Evolutionary conservation across 2,888 invertebrate species (phyloP), one percentile per base, ranked within the genome.

Genomic region (Melanophora roralis): DNA sequence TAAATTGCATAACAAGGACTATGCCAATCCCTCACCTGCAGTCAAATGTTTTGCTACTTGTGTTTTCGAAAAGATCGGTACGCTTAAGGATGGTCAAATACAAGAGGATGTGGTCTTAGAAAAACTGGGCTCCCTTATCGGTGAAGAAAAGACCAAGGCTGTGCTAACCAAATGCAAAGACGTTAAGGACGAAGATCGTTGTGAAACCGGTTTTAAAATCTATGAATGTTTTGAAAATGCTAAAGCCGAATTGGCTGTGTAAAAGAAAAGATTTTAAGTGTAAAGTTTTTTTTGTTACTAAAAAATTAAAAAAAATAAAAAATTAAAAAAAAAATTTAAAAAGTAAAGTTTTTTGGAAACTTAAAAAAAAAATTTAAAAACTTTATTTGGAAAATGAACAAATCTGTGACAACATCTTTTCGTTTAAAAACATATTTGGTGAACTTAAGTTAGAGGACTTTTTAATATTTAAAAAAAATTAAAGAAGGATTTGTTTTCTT

Each of bases 31-130:
- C 4, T 84, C 85, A 67, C 76, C 72, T 0, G 85, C 84, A 59
- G 21, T 83, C 3, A 87, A 89, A 75, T 89, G 89, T 74, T 88
- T 89, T 43, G 75, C 85, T 36, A 86, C 86, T 40, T 89, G 89
- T 19, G 87, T 89, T 83, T 81, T 89, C 59, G 88, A 89, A 77
- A 86, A 86, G 72, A 2, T 51, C 2, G 88, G 86, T n/a, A 80
- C 86, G 12, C 0, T 87, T 0, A 83, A 65, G 51, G 83, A 87
- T 64, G 88, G 87, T 1, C 82, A 83, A 59, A 21, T 89, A 9
- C 84, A 87, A 27, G 68, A 83, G 7, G 84, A 79, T 14, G 72
- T 79, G 8, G 72, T 85, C 1, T 3, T 82, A 1, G 62, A 73
- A 36, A 86, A 86, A 60, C 65, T 89, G 45, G 78, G 78, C 0